Conservation (phyloP, 2,888 invertebrate species). For the Acanthoscelides obtectus region DNA sequence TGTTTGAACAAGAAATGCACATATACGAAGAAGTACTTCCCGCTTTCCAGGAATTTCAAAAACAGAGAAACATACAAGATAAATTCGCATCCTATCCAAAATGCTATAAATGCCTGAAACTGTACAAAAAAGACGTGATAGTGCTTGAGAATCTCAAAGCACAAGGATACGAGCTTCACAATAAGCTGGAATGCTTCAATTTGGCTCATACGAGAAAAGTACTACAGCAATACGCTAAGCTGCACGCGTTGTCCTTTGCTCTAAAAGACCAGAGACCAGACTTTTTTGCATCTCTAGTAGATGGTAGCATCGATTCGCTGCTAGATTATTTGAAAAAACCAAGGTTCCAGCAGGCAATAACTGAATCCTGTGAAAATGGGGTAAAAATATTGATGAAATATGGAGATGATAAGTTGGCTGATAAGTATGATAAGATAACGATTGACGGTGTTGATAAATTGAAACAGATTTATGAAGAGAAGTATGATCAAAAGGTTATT, state of each 20-base stretch:
- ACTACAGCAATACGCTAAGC: constrained; percentile 1
- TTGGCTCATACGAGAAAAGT: neutral
- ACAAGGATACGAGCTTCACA: neutral
- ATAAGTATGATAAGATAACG: neutral
- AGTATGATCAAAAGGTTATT: neutral
- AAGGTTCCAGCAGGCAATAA: neutral
- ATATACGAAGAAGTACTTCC: neutral
- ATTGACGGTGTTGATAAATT: neutral
- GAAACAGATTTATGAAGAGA: neutral
- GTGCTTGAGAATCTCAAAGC: neutral
- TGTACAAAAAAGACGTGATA: neutral
- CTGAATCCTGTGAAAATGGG: neutral
- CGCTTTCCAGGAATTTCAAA: constrained; percentile 1
- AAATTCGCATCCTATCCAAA: neutral
- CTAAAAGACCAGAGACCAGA: constrained; percentile 3
- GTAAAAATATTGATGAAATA: neutral
- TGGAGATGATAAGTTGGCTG: neutral
- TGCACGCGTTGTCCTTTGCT: constrained; percentile 3
- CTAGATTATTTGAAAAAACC: constrained; percentile 1
- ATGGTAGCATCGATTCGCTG: neutral
- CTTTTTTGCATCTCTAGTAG: neutral
- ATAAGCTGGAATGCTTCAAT: neutral
- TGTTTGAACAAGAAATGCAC: neutral
- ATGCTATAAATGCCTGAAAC: neutral
- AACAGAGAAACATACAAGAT: neutral